Conservation (phyloP, 2,113 vertebrate species). For the Peucedramus taeniatus region DNA sequence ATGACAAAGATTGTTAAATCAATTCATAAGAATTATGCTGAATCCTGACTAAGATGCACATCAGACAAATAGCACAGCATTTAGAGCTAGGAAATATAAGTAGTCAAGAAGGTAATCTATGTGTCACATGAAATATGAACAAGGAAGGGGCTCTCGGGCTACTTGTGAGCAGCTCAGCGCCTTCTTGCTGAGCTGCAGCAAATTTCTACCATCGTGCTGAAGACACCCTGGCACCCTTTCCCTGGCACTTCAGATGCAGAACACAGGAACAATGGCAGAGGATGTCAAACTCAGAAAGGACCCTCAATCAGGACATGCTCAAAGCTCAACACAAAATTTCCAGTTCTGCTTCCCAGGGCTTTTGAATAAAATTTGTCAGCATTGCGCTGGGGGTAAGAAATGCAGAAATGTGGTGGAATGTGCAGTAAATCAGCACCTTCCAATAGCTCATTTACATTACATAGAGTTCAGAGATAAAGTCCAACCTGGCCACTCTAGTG, state of each 20-base stretch:
- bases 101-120: background rate
- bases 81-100: background rate
- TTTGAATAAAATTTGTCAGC: background rate
- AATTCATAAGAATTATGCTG: conserved; percentile 10
- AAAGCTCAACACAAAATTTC: background rate
- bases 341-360: background rate
- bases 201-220: background rate
- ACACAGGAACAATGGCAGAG: background rate
- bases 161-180: background rate
- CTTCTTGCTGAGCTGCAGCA: background rate
- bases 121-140: conserved; percentile 27
- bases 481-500: background rate
- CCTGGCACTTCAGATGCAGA: background rate
- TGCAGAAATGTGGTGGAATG: background rate
- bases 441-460: background rate
- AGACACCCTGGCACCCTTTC: background rate
- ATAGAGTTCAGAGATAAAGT: background rate
- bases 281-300: background rate
- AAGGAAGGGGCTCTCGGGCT: background rate
- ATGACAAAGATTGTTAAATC: conserved; percentile 8
- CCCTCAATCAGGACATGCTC: background rate
- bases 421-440: background rate
- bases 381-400: rapidly evolving
- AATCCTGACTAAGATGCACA: conserved; percentile 21
- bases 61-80: background rate